Percentiles rank a stretch among this genome's conserved stretches.
These are phyloP conservation scores for Nematostella vectensis DNA, from an alignment of 92 coral and sea anemone genomes.

Conservation along the genomic window DNA sequence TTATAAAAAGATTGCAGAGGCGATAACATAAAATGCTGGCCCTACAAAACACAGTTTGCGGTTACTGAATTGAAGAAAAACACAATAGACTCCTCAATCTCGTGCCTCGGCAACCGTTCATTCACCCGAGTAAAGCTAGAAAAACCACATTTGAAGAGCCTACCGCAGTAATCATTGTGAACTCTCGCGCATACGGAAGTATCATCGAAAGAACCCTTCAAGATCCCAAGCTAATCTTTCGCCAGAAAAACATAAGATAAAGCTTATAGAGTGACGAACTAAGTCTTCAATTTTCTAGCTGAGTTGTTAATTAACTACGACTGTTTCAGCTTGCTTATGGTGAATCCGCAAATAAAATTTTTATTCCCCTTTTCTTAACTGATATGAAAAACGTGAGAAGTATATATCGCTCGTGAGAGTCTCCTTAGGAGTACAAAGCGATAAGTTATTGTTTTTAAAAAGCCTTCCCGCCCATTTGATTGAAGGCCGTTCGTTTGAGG, in stretches of 20 bases:
- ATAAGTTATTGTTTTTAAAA: no score
- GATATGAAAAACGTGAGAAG: neutral
- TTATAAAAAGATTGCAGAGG: neutral
- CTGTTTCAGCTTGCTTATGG: neutral
- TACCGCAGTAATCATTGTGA: no score
- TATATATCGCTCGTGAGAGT: neutral
- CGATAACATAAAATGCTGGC: neutral
- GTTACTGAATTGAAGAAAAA: constrained; percentile 2
- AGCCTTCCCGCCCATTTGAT: neutral
- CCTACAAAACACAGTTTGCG: constrained; percentile 2
- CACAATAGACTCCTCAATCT: neutral
- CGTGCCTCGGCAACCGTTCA: no score
- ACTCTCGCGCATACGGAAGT: neutral
- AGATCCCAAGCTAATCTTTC: neutral
- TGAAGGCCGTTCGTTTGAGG: neutral
- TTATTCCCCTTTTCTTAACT: neutral
- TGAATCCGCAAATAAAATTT: neutral
- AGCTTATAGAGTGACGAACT: neutral
- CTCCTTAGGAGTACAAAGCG: neutral
- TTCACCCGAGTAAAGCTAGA: no score
- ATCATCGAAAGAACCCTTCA: neutral
- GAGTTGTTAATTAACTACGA: neutral
- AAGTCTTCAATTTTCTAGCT: neutral
- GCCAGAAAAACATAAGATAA: neutral
- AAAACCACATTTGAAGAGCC: no score